Base-by-base conservation (phyloP, 2,113 vertebrate species). In the Phaethon lepturus region DNA sequence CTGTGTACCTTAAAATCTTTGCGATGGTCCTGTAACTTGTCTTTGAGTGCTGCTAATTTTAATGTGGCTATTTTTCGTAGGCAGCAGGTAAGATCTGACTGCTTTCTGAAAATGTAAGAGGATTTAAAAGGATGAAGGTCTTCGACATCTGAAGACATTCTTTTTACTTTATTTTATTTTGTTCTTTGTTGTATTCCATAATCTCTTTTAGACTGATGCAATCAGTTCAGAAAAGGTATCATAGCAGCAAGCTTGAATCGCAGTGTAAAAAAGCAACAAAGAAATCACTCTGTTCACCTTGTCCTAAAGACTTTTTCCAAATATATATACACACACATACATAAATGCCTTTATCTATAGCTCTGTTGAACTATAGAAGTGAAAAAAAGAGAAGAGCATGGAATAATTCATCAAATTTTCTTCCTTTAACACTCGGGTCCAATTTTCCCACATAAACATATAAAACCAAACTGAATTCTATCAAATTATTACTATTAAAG, bases 321-420 rank as follows among this genome's bases (percentile, higher is more conserved):
- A 60, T 62, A 64, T 44, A 78, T 58, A 16, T 44, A 58, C 28
- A 38, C 4, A 47, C 26, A 63, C 20, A 79, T 60, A 77, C 17
- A 81, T 45, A 92, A 92, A 90, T 75, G 42, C 3, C 17, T 83
- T 83, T 91, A 78, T 80, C 88, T 95, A 75, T 49, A 50, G 8
- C 5, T 90, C 47, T 71, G 63, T 66, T 86, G 52, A 82, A 73
- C 55, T 74, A 52, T 1, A 74, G 63, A 92, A 92, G 11, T 93
- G 24, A 90, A 91, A 38, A 38, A 92, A 82, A 83, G 18, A 86
- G 50, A 79, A 86, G 78, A 91, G 6, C 13, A 68, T 20, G 92
- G 79, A 95, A 96, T 92, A 95, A 86, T 80, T 90, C 5, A 93
- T 76, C 22, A 62, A 22, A 86, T 90, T 94, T 86, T 86, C 59